Percentiles rank a stretch among this genome's conserved stretches.
phyloP scores from a whole-genome alignment of 2,797 vertebrate genomes.

The Carapus acus region DNA sequence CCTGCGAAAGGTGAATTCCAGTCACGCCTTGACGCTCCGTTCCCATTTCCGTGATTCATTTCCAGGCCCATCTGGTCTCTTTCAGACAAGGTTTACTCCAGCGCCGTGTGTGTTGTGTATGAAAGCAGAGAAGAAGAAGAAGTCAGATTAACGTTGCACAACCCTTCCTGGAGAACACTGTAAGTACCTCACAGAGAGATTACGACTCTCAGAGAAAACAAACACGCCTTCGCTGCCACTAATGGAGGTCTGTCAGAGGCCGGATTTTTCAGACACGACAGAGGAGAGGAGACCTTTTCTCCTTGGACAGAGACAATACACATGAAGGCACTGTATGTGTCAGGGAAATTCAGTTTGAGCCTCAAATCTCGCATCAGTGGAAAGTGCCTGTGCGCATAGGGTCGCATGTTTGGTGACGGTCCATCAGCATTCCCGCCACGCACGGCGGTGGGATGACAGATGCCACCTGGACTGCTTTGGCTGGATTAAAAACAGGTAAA shows the following conservation, averaged over 20 bases:
- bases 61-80: slow-evolving; percentile 51
- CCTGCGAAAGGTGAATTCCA: slow-evolving; percentile 36
- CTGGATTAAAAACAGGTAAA: no score
- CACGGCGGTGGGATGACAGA: no score
- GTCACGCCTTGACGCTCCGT: slow-evolving; percentile 40
- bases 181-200: neutral
- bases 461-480: no score
- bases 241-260: slow-evolving; percentile 5
- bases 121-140: slow-evolving; percentile 11
- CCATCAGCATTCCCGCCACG: no score
- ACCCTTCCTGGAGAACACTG: slow-evolving; percentile 11
- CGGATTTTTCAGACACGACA: slow-evolving; percentile 19
- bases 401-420: neutral
- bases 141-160: slow-evolving; percentile 17
- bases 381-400: neutral
- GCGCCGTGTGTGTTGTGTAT: slow-evolving; percentile 20
- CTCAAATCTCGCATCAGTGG: slow-evolving; percentile 21
- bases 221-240: neutral
- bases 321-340: slow-evolving; percentile 1
- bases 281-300: no score
- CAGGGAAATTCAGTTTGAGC: slow-evolving; percentile 20
- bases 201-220: neutral
- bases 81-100: slow-evolving; percentile 47
- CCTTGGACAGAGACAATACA: slow-evolving; percentile 7
- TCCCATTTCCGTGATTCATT: slow-evolving; percentile 39